phyloP scores from a whole-genome alignment of 1,140 invertebrate species.

The Neodiprion fabricii region DNA sequence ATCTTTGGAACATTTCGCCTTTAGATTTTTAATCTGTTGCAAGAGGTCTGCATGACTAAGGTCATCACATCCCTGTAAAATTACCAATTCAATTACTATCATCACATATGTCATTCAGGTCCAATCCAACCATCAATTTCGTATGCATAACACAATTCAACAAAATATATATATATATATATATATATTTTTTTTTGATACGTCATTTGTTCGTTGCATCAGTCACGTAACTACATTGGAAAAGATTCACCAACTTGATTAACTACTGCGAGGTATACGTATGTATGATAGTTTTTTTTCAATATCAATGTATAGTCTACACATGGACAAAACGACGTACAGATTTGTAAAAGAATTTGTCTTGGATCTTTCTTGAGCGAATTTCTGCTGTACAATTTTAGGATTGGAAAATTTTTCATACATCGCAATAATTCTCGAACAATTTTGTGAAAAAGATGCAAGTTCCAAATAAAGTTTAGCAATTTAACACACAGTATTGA shows the following conservation, averaged over 20 bases:
- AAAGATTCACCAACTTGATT: background rate
- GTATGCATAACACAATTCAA: background rate
- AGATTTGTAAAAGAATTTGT: background rate
- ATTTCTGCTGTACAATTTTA: background rate
- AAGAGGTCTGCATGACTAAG: background rate
- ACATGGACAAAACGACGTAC: background rate
- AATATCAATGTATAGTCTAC: background rate
- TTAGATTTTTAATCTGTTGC: background rate
- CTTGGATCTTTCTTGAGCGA: background rate
- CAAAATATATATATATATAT: background rate
- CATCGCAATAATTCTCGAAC: background rate
- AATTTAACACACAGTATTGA: background rate
- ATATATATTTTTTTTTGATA: background rate
- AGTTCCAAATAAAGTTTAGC: background rate
- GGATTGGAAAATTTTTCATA: background rate
- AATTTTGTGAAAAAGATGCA: background rate
- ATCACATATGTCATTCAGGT: background rate
- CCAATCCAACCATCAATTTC: background rate
- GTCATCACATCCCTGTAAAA: background rate
- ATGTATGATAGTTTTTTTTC: background rate
- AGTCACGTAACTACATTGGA: background rate
- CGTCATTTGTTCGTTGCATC: background rate
- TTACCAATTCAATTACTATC: background rate
- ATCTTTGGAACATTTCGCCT: background rate
- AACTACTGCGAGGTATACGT: background rate